Evolutionary conservation across 2,113 vertebrate genomes (phyloP).

Genomic region (Ursus arctos): DNA sequence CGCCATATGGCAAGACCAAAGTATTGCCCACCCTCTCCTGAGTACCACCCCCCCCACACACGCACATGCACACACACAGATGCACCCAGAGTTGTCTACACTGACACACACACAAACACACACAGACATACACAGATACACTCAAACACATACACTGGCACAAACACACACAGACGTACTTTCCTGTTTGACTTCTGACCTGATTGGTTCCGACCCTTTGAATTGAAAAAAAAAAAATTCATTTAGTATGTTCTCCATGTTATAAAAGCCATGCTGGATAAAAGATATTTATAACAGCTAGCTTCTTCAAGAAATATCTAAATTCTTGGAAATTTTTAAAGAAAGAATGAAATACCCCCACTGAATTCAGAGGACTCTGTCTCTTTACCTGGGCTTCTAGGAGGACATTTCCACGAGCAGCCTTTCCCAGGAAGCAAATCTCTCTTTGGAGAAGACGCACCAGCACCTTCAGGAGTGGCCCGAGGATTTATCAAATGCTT

Average conservation of each 20-base stretch:
- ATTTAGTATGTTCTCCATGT: constrained; percentile 42
- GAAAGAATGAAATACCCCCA: constrained; percentile 58
- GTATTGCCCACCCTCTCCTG: too few relatives aligned
- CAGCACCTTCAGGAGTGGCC: neutral
- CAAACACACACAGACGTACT: neutral
- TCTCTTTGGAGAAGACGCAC: constrained; percentile 54
- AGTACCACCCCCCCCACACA: neutral
- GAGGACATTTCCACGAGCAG: constrained; percentile 66
- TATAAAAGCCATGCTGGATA: constrained; percentile 41
- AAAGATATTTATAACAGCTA: constrained; percentile 58
- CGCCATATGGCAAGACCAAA: neutral
- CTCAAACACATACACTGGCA: neutral
- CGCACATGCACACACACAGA: too few relatives aligned
- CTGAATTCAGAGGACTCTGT: constrained; percentile 66
- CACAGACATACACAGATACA: neutral
- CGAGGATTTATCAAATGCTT: neutral
- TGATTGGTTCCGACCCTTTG: neutral
- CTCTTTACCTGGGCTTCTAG: constrained; percentile 65
- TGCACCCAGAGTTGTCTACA: neutral
- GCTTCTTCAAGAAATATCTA: constrained; percentile 63
- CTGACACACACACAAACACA: neutral
- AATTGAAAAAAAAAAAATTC: neutral
- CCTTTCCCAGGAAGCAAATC: constrained; percentile 33
- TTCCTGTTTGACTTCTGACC: constrained; percentile 53
- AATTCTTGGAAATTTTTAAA: constrained; percentile 60